Base-by-base conservation (phyloP, 2,797 vertebrate species). In the Carcharodon carcharias region DNA sequence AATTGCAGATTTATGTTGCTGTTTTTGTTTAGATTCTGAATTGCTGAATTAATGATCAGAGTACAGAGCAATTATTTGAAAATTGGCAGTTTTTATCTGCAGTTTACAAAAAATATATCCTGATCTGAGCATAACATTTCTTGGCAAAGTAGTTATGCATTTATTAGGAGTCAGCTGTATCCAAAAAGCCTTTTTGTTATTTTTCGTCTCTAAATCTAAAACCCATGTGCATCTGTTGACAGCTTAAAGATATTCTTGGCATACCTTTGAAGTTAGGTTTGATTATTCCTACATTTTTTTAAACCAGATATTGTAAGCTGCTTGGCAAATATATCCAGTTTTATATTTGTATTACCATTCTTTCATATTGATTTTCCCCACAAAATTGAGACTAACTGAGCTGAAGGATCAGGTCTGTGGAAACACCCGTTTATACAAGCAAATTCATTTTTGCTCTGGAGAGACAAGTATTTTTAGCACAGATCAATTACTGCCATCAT, bases 81-180 rank as follows among this genome's bases (percentile, higher is more conserved):
- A 93, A 93, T 67, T 93, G 91, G 91, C 91, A 93, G 91, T 67
- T 93, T 93, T 93, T 67, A 40, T 63, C 61, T 93, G n/a, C 91
- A 93, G n/a, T 67, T 93, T 93, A 40, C 61, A 21, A 65, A 91
- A 67, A 93, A 93, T 67, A 63, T 21, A 67, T 93, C 91, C 91
- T 93, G 61, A 93, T 93, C 91, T 93, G 61, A 65, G 61, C 91
- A 93, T 67, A 93, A 67, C 91, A 93, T 93, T 95, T 50, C 94
- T 69, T 95, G 65, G 69, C 94, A 95, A 73, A 73, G 23, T 18
- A 4, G 50, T 54, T 95, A 95, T 58, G 45, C 11, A 77, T 58
- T 95, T 77, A 56, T 77, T 73, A 95, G 26, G 12, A 35, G 31
- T 54, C 50, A 56, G 94, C 94, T 95, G 21, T 50, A 58, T 95